phyloP scores from a whole-genome alignment of 2,113 vertebrate genomes.

The Catagonus wagneri region DNA sequence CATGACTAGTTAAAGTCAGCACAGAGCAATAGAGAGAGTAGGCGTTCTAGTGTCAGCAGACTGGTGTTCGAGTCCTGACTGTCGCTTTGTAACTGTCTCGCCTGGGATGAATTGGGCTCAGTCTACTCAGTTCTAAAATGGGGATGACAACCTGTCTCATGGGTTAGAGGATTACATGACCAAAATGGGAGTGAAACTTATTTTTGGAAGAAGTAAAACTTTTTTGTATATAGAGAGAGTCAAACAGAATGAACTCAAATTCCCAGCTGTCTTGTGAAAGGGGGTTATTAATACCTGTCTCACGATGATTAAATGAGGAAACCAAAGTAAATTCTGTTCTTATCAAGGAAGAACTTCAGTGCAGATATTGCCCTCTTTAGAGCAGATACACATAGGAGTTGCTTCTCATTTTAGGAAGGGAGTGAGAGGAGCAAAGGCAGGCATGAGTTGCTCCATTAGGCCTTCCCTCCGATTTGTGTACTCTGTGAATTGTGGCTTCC shows the following conservation, averaged over 20 bases:
- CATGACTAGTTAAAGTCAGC: neutral
- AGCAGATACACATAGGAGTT: neutral
- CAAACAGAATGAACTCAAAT: neutral
- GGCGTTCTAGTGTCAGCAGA: neutral
- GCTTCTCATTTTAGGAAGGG: neutral
- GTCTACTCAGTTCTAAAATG: neutral
- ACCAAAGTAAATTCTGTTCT: neutral
- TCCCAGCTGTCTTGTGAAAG: neutral
- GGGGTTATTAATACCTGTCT: neutral
- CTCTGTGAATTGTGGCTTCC: neutral
- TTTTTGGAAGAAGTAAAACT: neutral
- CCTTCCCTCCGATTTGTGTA: neutral
- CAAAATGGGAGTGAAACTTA: constrained; percentile 12
- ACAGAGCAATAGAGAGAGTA: neutral
- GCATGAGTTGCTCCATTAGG: neutral
- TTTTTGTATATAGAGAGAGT: constrained; percentile 12
- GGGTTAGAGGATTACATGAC: neutral
- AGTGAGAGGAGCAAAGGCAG: neutral
- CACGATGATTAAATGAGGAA: neutral
- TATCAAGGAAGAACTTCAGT: neutral
- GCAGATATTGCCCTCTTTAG: neutral
- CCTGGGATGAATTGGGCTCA: neutral
- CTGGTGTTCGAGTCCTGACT: neutral
- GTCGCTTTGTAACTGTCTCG: neutral
- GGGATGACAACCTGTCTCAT: neutral